These are phyloP conservation scores for Chouioia cunea DNA, from an alignment of 2,888 invertebrate genomes.

Conservation along the genomic window DNA sequence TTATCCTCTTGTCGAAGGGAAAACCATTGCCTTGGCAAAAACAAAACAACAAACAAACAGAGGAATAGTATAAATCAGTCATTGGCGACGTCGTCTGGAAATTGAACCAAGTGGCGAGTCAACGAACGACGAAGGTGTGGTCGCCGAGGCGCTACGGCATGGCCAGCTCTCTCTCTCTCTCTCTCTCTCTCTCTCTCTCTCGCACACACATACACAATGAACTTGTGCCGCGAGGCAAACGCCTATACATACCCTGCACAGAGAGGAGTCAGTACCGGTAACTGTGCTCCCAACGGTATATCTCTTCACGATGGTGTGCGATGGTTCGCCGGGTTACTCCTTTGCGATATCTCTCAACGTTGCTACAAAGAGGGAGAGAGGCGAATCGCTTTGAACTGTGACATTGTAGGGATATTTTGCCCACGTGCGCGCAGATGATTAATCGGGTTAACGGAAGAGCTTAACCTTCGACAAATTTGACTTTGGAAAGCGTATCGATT, in stretches of 20 bases:
- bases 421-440: neutral
- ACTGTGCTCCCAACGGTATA: conserved; percentile 48
- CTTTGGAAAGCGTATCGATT: too few species aligned
- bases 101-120: neutral
- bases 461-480: neutral
- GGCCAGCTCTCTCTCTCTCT: conserved; percentile 38
- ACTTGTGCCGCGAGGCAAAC: conserved; percentile 40
- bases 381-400: conserved; percentile 33
- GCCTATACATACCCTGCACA: conserved; percentile 10
- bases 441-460: neutral
- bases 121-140: conserved; percentile 38
- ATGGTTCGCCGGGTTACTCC: too few species aligned
- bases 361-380: conserved; percentile 2
- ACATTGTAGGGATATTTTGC: conserved; percentile 19
- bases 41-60: neutral
- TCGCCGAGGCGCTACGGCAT: conserved; percentile 38
- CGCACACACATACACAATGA: too few species aligned
- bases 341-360: neutral
- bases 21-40: neutral
- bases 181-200: too few species aligned
- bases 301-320: conserved; percentile 1
- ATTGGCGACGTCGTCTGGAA: neutral
- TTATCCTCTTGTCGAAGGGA: neutral
- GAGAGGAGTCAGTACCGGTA: conserved; percentile 5
- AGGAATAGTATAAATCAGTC: conserved; percentile 3